Conservation (phyloP, 1,140 invertebrate genomes). For the Formica selysi region DNA sequence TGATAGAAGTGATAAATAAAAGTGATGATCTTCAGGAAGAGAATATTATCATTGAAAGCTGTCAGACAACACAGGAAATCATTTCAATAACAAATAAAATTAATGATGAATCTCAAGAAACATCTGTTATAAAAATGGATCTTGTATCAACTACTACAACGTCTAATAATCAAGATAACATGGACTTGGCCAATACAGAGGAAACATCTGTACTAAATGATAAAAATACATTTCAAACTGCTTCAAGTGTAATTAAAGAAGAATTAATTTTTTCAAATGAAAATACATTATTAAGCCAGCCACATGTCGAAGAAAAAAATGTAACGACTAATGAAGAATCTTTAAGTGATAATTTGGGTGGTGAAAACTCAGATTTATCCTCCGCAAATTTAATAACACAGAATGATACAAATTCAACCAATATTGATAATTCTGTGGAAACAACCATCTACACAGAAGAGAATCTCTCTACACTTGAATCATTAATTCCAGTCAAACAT, state of each 20-base stretch:
- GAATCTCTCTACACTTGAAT: background rate
- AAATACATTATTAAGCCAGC: background rate
- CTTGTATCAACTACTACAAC: background rate
- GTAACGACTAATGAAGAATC: background rate
- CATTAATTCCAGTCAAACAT: background rate
- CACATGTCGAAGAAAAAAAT: constrained; percentile 11
- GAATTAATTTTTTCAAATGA: constrained; percentile 24
- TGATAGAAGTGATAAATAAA: background rate
- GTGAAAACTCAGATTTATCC: background rate
- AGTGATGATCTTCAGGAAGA: constrained; percentile 3
- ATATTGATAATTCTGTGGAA: constrained; percentile 11
- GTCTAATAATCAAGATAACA: constrained; percentile 22
- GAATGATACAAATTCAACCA: background rate
- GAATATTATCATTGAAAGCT: background rate
- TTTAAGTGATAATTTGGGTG: background rate
- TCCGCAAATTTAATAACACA: constrained; percentile 19
- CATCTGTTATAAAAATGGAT: constrained; percentile 3
- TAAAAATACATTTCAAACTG: background rate
- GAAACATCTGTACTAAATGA: background rate
- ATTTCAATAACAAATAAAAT: constrained; percentile 3
- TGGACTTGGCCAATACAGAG: background rate
- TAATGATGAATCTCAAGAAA: constrained; percentile 11
- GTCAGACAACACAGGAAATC: background rate
- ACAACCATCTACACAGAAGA: background rate
- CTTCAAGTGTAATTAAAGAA: constrained; percentile 15